Conservation (phyloP, 2,888 invertebrate species). For the Cenopis cana region DNA sequence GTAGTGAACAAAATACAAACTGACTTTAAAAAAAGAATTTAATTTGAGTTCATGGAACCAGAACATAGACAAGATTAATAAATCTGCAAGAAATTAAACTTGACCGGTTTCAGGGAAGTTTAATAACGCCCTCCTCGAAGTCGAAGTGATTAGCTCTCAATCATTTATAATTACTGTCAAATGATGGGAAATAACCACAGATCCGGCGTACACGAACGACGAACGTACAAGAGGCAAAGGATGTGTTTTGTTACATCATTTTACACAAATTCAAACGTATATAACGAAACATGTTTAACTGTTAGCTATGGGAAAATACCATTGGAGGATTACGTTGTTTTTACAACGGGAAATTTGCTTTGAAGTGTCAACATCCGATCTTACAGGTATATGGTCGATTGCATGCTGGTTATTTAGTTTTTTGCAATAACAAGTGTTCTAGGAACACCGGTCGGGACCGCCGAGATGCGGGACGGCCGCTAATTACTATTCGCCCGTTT, state of each 20-base stretch:
- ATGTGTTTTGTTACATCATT: conserved; percentile 18
- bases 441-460: conserved; percentile 65
- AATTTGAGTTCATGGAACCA: not conserved
- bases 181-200: conserved; percentile 34
- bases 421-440: conserved; percentile 66
- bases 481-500: conserved; percentile 52
- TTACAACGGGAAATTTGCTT: conserved; percentile 55
- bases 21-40: not conserved
- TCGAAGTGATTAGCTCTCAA: conserved; percentile 35
- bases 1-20: conserved; percentile 73
- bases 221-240: conserved; percentile 4
- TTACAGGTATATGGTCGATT: conserved; percentile 49
- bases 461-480: conserved; percentile 59
- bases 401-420: conserved; percentile 61
- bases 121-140: conserved; percentile 1
- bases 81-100: not conserved
- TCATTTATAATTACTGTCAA: conserved; percentile 35
- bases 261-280: conserved; percentile 1
- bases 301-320: conserved; percentile 17
- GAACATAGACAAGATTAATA: not conserved
- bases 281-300: conserved; percentile 20
- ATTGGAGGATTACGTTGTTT: conserved; percentile 40
- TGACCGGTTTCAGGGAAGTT: conserved; percentile 15
- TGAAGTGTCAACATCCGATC: conserved; percentile 57
- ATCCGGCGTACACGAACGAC: conserved; percentile 38